Evolutionary conservation across 1,140 invertebrate genomes (phyloP), one percentile per base, ranked within the genome.

Genomic region (Pseudomyrmex dendroicus): DNA sequence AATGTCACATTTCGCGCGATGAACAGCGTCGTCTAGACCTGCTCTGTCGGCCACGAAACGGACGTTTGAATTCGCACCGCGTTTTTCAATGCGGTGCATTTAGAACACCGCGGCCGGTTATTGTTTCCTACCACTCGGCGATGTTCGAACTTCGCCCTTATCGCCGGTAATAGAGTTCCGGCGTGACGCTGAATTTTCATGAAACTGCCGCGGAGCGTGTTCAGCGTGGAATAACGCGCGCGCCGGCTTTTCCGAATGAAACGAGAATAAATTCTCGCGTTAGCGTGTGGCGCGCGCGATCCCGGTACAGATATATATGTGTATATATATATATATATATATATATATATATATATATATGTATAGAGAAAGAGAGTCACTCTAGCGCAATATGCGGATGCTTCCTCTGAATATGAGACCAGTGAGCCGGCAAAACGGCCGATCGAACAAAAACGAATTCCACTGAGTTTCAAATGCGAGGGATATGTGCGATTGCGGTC

Each of bases 111-210:
- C 54, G 44, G 20, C n/a, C 20, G 66, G 76, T 72, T 72, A 80
- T 80, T 80, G 66, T 80, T 80, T 72, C 66, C 56, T 66, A 57
- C 44, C 54, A 44, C 17, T 61, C 54, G 73, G 22, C 54, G 35
- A 48, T 15, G 13, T 22, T 17, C 48, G 56, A 72, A 82, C 74
- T 83, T 66, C 61, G 70, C 74, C 83, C 86, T 86, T 85, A 87
- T 87, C 73, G 85, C 86, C 35, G 9, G 80, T 86, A 86, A 87
- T 87, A 68, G 73, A 84, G 62, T 76, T 62, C 57, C 73, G 70
- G 82, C 73, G 73, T 87, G 86, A 86, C 61, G 56, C 54, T 86
- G 78, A 82, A 87, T 87, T 87, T 87, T 87, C 86, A 87, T 87
- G 86, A 87, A 86, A 86, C 84, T 44, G 52, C 20, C 61, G 57